phyloP scores from a whole-genome alignment of 2,113 vertebrate genomes.

The Anser brachyrhynchus region DNA sequence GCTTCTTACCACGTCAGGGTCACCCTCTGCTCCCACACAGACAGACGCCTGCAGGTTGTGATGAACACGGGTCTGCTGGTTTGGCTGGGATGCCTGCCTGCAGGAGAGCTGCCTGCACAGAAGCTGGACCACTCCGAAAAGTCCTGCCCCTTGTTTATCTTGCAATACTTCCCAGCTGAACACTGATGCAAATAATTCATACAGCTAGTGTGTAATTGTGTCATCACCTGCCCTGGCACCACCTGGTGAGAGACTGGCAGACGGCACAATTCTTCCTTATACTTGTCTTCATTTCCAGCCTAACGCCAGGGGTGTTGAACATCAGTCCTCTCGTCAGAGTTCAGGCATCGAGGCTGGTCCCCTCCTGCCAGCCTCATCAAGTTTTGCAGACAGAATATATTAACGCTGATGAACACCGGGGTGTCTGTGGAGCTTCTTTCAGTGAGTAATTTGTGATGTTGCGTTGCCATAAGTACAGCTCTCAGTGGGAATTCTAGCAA shows the following conservation, averaged over 20 bases:
- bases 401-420: not conserved
- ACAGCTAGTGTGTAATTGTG: not conserved
- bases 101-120: not conserved
- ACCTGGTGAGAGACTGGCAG: not conserved
- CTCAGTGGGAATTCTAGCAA: not conserved
- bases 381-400: not conserved
- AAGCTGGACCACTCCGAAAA: accelerated
- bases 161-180: too few relatives aligned
- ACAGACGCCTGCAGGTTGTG: not conserved
- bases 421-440: not conserved
- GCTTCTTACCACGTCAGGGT: not conserved
- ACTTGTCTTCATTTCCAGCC: not conserved
- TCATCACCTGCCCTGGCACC: not conserved
- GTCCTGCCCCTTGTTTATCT: not conserved
- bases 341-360: not conserved
- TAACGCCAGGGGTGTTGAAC: not conserved
- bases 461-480: not conserved
- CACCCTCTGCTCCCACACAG: not conserved
- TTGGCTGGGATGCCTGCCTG: not conserved
- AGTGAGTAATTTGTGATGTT: not conserved
- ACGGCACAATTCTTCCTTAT: not conserved
- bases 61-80: not conserved
- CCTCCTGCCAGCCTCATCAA: not conserved
- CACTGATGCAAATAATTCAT: not conserved
- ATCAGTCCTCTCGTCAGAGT: not conserved